These are phyloP conservation scores for Cariama cristata DNA, from an alignment of 2,113 vertebrate genomes.

Conservation along the genomic window DNA sequence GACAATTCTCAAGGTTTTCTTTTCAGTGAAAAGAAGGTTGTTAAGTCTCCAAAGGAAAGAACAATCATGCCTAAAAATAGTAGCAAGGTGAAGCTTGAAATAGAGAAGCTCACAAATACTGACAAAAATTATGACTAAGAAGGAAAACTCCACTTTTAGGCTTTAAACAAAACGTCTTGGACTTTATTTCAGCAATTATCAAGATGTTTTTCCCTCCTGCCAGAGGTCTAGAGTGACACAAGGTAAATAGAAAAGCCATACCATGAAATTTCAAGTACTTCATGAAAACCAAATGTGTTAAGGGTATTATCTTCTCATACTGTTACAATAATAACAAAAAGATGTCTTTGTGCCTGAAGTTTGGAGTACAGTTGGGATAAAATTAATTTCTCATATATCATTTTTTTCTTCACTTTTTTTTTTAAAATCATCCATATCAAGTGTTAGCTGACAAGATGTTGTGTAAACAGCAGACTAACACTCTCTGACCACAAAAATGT, in stretches of 20 bases:
- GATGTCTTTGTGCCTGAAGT: background rate
- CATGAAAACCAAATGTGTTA: background rate
- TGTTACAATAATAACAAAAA: background rate
- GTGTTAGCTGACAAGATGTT: background rate
- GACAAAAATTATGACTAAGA: background rate
- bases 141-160: background rate
- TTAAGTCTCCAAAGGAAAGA: conserved; percentile 52
- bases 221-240: background rate
- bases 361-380: background rate
- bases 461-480: background rate
- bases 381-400: background rate
- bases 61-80: conserved; percentile 21
- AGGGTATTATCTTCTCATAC: background rate
- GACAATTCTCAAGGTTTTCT: conserved; percentile 32
- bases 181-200: conserved; percentile 21
- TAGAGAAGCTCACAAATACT: conserved; percentile 24
- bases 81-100: conserved; percentile 60
- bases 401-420: background rate
- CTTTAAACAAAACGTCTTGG: background rate
- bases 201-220: background rate
- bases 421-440: background rate
- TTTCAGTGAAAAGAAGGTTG: background rate
- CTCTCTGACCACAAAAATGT: background rate
- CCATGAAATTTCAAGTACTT: background rate
- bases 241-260: background rate